A percentile compares a stretch with the other conserved stretches of the same genome.
Conservation (phyloP, 2,888 invertebrate genomes). For the Glaucopsyche alexis region DNA sequence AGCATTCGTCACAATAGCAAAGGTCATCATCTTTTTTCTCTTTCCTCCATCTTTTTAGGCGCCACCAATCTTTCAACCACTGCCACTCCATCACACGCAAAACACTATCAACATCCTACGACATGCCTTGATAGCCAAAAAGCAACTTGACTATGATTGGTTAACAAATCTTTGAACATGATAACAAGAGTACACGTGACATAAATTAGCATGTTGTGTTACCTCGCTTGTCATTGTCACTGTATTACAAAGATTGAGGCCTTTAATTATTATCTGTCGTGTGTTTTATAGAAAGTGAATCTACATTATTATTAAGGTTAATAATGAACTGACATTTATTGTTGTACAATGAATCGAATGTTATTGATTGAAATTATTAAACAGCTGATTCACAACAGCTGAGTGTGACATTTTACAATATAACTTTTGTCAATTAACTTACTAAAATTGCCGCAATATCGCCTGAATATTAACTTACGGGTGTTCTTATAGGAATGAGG, state of each 20-base stretch:
- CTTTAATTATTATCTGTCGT: not conserved
- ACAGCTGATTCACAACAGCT: constrained; percentile 9
- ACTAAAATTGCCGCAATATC: not conserved
- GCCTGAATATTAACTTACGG: constrained; percentile 75
- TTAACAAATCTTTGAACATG: constrained; percentile 53
- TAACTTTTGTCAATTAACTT: not conserved
- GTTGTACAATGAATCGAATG: not conserved
- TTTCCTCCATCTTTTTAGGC: constrained; percentile 84
- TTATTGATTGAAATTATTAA: not conserved
- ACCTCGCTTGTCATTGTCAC: constrained; percentile 71
- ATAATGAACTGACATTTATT: not conserved
- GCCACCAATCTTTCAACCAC: constrained; percentile 91
- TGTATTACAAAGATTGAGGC: constrained; percentile 30
- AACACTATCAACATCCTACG: constrained; percentile 54
- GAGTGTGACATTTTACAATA: not conserved
- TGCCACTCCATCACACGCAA: constrained; percentile 85
- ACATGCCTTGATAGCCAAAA: constrained; percentile 53
- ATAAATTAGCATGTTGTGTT: constrained; percentile 61
- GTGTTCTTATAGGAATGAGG: constrained; percentile 77
- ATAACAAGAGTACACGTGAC: constrained; percentile 73
- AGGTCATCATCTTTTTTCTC: constrained; percentile 81
- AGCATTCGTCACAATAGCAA: constrained; percentile 89
- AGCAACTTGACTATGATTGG: constrained; percentile 63
- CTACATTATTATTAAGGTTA: not conserved
- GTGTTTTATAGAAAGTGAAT: constrained; percentile 1